phyloP scores from a whole-genome alignment of 1,140 invertebrate species.

The Wasmannia auropunctata region DNA sequence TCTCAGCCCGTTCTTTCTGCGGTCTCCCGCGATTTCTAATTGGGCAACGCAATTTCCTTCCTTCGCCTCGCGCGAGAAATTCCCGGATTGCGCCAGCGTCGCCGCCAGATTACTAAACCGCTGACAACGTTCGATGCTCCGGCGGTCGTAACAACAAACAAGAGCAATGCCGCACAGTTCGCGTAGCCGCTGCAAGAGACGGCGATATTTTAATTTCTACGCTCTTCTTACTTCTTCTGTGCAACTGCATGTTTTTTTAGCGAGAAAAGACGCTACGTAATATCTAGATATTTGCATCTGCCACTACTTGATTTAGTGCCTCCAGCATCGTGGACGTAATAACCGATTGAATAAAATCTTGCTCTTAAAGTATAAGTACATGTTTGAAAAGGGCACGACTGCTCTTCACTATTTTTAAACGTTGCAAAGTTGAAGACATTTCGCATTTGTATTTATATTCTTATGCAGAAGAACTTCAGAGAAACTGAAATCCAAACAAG shows the following conservation, averaged over 20 bases:
- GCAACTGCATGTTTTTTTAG: background rate
- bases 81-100: slow-evolving; percentile 72
- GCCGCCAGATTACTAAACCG: slow-evolving; percentile 64
- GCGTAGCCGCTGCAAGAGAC: background rate
- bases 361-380: background rate
- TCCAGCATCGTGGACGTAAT: background rate
- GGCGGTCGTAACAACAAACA: slow-evolving; percentile 24
- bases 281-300: background rate
- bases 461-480: background rate
- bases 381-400: background rate
- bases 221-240: background rate
- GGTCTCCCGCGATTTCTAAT: slow-evolving; percentile 79
- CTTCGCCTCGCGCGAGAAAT: slow-evolving; percentile 77
- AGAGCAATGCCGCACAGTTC: background rate
- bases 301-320: background rate
- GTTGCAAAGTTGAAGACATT: background rate
- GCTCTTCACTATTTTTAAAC: background rate
- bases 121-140: slow-evolving; percentile 49
- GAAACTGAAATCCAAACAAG: background rate
- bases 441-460: background rate
- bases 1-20: slow-evolving; percentile 66
- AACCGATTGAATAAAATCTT: background rate
- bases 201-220: slow-evolving; percentile 12
- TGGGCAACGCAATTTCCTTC: slow-evolving; percentile 82
- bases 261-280: background rate